phyloP scores from a whole-genome alignment of 2,797 vertebrate species.

The Hippopotamyrus pictus region DNA sequence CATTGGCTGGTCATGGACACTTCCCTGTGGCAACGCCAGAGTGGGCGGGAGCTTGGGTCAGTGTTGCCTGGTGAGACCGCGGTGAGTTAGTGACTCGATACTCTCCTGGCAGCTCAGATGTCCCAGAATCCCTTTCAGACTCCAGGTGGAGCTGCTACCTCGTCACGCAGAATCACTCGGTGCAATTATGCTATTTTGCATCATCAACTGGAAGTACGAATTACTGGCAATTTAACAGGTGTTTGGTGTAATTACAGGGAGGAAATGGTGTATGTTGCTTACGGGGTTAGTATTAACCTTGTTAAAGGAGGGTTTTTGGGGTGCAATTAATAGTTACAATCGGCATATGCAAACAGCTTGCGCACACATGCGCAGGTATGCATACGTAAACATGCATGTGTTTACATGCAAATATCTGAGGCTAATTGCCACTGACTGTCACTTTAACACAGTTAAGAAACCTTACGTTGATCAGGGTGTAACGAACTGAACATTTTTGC shows the following conservation, averaged over 20 bases:
- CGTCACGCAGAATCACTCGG: background rate
- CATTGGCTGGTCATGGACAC: background rate
- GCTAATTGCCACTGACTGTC: background rate
- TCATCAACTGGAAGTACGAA: constrained; percentile 7
- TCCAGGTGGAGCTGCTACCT: background rate
- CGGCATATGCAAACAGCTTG: background rate
- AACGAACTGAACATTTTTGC: background rate
- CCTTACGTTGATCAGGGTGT: background rate
- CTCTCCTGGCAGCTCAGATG: background rate
- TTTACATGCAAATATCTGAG: background rate
- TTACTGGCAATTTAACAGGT: constrained; percentile 18
- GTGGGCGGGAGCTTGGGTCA: background rate
- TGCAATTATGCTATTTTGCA: constrained; percentile 10
- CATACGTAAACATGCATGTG: background rate
- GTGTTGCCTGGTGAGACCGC: background rate
- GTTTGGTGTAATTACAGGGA: constrained; percentile 15
- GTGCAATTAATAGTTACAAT: background rate
- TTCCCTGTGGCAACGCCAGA: background rate
- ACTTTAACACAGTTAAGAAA: background rate
- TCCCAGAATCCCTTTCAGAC: background rate
- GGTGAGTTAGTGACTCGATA: background rate
- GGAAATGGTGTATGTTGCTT: constrained; percentile 11
- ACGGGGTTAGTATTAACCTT: background rate
- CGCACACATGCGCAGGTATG: background rate
- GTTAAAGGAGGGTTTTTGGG: background rate